Evolutionary conservation across 2,113 vertebrate genomes (phyloP).

Genomic region (Erythrolamprus reginae): DNA sequence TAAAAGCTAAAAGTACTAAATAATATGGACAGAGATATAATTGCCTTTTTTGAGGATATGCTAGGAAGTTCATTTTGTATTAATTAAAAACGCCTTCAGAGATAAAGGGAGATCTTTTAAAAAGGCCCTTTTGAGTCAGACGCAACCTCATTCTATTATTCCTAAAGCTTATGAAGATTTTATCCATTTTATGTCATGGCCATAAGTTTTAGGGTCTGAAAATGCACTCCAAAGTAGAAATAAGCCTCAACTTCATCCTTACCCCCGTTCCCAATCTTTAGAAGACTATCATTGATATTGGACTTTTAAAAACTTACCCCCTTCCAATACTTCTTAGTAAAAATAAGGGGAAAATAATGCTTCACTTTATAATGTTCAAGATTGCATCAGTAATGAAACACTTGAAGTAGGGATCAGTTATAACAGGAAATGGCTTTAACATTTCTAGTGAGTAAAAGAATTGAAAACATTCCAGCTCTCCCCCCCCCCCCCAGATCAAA

Average conservation of each 20-base stretch:
- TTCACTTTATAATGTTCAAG: constrained; percentile 54
- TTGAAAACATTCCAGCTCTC: constrained; percentile 43
- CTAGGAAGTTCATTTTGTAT: constrained; percentile 40
- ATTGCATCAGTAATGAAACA: constrained; percentile 61
- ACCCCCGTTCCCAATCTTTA: constrained; percentile 6
- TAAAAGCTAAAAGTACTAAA: constrained; percentile 51
- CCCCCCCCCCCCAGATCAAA: constrained; percentile 38
- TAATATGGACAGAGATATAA: constrained; percentile 24
- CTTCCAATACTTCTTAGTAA: constrained; percentile 31
- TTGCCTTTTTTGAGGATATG: constrained; percentile 52
- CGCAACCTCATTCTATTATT: constrained; percentile 43
- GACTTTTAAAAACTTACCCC: constrained; percentile 52
- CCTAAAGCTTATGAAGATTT: constrained; percentile 50
- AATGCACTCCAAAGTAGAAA: constrained; percentile 50
- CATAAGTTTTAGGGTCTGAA: constrained; percentile 41
- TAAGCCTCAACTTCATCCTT: constrained; percentile 27
- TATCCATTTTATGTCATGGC: constrained; percentile 38
- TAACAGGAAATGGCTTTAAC: constrained; percentile 54
- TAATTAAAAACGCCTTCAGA: constrained; percentile 28
- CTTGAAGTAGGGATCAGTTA: constrained; percentile 58
- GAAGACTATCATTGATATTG: constrained; percentile 48
- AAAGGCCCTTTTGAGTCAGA: constrained; percentile 53
- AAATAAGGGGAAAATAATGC: constrained; percentile 44
- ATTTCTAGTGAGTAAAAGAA: constrained; percentile 48
- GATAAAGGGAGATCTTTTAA: constrained; percentile 50